Percentiles rank a stretch among this genome's conserved stretches.
phyloP scores from a whole-genome alignment of 2,888 invertebrate genomes.

The Heliconius sara region DNA sequence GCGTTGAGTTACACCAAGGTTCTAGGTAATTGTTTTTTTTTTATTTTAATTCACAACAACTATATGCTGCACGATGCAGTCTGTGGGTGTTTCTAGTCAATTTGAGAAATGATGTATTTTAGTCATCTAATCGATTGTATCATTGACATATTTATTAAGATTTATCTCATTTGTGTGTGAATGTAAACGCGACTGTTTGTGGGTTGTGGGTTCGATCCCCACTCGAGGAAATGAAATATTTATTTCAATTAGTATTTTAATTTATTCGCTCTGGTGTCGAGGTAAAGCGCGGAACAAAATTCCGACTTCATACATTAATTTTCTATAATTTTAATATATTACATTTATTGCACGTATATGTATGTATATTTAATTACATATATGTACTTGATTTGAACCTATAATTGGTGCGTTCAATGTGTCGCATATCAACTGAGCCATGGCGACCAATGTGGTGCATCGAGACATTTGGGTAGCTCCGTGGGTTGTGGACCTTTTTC shows the following conservation, averaged over 20 bases:
- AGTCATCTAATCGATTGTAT: conserved; percentile 34
- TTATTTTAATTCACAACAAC: conserved; percentile 31
- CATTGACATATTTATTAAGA: conserved; percentile 32
- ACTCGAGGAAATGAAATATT: background rate
- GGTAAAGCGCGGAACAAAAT: background rate
- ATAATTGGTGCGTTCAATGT: no score
- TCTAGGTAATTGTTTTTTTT: background rate
- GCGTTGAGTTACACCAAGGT: background rate
- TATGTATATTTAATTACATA: no score
- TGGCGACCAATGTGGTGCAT: no score
- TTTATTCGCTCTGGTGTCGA: background rate
- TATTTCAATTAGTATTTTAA: background rate
- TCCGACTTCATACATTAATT: background rate
- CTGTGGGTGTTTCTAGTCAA: conserved; percentile 36
- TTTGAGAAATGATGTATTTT: conserved; percentile 34
- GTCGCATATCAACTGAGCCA: no score
- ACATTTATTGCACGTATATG: no score
- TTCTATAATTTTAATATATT: no score
- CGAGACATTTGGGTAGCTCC: no score
- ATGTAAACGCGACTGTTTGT: background rate
- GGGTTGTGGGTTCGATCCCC: background rate
- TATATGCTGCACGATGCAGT: background rate
- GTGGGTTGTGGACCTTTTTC: no score
- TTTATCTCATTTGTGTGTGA: background rate
- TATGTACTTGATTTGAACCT: no score